Percentiles rank a stretch among this genome's conserved stretches.
Evolutionary conservation across 2,888 invertebrate species (phyloP).

Genomic region (Leucophenga montana): DNA sequence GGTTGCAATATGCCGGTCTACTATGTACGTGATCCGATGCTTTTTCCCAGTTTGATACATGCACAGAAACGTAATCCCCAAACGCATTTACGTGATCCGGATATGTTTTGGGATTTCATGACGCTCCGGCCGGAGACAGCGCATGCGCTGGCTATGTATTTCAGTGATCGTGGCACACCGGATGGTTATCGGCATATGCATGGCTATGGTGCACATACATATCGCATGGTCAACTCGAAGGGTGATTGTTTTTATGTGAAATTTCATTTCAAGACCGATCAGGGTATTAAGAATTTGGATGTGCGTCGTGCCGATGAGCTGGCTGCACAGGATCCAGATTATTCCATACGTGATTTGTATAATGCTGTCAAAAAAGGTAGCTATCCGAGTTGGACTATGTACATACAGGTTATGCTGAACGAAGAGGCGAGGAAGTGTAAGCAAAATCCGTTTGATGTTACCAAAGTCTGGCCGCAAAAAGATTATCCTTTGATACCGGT

Average conservation of each 20-base stretch:
- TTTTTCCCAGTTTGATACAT: constrained; percentile 96
- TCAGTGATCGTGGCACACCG: constrained; percentile 94
- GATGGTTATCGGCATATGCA: constrained; percentile 95
- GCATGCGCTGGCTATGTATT: constrained; percentile 89
- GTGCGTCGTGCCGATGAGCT: constrained; percentile 72
- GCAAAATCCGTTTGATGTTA: constrained; percentile 95
- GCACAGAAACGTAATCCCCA: constrained; percentile 97
- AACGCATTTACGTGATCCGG: constrained; percentile 90
- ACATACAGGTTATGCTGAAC: constrained; percentile 92
- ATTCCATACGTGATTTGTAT: constrained; percentile 89
- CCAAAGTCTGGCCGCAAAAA: constrained; percentile 92
- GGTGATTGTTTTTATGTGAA: constrained; percentile 88
- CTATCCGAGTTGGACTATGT: constrained; percentile 85
- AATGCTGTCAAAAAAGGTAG: constrained; percentile 87
- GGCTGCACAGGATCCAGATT: constrained; percentile 88
- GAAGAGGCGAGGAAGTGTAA: constrained; percentile 85
- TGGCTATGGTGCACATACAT: constrained; percentile 96
- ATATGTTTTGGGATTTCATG: constrained; percentile 98
- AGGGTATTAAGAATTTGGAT: constrained; percentile 87
- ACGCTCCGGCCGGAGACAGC: constrained; percentile 89
- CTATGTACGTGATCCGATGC: constrained; percentile 90
- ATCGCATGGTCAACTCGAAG: constrained; percentile 87
- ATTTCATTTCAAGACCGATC: constrained; percentile 94
- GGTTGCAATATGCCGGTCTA: constrained; percentile 95
- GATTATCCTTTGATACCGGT: constrained; percentile 92